phyloP scores from a whole-genome alignment of 2,888 invertebrate species.

The Plagiodera versicolora region DNA sequence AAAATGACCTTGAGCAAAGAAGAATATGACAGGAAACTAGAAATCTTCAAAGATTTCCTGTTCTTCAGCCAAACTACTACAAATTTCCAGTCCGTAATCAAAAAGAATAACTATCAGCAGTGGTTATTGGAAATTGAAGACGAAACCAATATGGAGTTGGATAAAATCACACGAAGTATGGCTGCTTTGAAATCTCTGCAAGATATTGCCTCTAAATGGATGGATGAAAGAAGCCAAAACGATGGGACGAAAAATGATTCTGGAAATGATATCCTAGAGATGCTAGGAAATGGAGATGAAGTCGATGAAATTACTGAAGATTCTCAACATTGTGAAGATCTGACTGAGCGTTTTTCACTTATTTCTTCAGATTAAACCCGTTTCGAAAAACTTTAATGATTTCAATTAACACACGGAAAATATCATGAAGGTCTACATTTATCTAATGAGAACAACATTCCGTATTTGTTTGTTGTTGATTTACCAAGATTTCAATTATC shows the following conservation, averaged over 20 bases:
- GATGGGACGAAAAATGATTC: background rate
- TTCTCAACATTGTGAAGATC: background rate
- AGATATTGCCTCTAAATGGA: constrained; percentile 34
- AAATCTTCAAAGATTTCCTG: constrained; percentile 30
- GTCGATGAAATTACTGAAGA: background rate
- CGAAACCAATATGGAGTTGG: constrained; percentile 34
- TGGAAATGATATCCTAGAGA: background rate
- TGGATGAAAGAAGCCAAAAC: constrained; percentile 4
- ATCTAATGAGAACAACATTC: too few species aligned
- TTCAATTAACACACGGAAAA: constrained; percentile 6
- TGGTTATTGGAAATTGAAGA: constrained; percentile 32
- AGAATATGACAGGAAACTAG: constrained; percentile 25
- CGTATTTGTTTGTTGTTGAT: too few species aligned
- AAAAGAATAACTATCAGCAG: constrained; percentile 25
- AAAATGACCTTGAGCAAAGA: constrained; percentile 12
- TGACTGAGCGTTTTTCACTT: background rate
- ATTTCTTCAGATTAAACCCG: background rate
- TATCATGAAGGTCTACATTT: too few species aligned
- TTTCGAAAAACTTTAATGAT: background rate
- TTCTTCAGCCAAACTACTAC: constrained; percentile 24
- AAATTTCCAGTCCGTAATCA: constrained; percentile 26
- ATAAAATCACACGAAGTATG: constrained; percentile 33
- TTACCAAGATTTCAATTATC: too few species aligned
- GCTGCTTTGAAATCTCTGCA: constrained; percentile 31
- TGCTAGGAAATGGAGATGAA: background rate